phyloP scores from a whole-genome alignment of 2,113 vertebrate genomes.

The Columba livia region DNA sequence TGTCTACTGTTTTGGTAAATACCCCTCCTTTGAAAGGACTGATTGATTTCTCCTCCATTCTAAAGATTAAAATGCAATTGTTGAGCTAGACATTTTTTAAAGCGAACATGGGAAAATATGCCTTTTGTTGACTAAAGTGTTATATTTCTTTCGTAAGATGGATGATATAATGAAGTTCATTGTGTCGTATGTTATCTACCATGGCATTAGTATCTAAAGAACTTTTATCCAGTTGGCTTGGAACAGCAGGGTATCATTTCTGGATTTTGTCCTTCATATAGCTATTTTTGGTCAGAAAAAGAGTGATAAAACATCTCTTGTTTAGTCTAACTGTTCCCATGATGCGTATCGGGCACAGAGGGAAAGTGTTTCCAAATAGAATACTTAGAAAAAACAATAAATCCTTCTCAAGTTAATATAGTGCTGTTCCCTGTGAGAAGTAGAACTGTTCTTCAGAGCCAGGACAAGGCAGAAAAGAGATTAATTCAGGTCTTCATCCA shows the following conservation, averaged over 20 bases:
- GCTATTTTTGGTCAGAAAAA: not conserved
- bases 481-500: not conserved
- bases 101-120: not conserved
- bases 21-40: not conserved
- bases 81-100: not conserved
- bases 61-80: not conserved
- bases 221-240: not conserved
- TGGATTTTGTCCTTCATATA: not conserved
- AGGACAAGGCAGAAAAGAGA: not conserved
- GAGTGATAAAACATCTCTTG: constrained; percentile 6
- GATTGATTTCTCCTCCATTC: not conserved
- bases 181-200: not conserved
- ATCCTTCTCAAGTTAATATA: not conserved
- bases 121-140: not conserved
- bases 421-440: not conserved
- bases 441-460: not conserved
- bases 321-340: constrained; percentile 15
- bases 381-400: not conserved
- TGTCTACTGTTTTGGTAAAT: not conserved
- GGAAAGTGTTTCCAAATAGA: not conserved
- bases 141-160: not conserved
- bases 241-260: not conserved
- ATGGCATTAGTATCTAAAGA: not conserved
- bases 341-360: not conserved
- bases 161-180: not conserved